These are phyloP conservation scores for Scotopteryx bipunctaria DNA, from an alignment of 2,888 invertebrate species.

Conservation along the genomic window DNA sequence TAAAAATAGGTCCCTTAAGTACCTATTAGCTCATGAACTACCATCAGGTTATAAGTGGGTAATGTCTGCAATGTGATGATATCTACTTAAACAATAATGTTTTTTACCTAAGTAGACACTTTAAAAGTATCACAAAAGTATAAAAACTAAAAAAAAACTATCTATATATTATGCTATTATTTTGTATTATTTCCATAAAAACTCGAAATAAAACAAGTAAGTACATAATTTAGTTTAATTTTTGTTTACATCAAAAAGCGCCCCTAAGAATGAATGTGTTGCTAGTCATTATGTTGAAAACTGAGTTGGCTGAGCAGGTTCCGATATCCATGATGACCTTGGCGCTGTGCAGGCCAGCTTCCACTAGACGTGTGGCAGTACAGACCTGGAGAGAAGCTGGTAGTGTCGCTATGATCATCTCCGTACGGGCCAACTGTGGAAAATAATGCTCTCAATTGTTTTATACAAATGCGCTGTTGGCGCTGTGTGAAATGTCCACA, in stretches of 20 bases:
- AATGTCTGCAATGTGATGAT: too few species aligned
- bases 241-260: neutral
- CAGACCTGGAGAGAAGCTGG: slow-evolving; percentile 68
- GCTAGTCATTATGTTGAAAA: slow-evolving; percentile 51
- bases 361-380: slow-evolving; percentile 59
- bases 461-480: too few species aligned
- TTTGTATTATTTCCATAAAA: too few species aligned
- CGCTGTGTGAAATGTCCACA: too few species aligned
- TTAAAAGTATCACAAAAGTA: too few species aligned
- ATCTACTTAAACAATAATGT: too few species aligned
- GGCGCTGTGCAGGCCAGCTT: slow-evolving; percentile 60
- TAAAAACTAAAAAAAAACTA: too few species aligned
- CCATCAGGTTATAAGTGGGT: too few species aligned
- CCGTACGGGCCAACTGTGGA: slow-evolving; percentile 64
- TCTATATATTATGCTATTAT: too few species aligned
- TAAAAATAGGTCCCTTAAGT: neutral
- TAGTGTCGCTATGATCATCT: slow-evolving; percentile 58
- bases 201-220: neutral
- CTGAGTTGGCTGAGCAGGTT: slow-evolving; percentile 58
- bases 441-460: neutral
- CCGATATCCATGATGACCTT: slow-evolving; percentile 64
- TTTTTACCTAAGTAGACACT: too few species aligned
- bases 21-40: neutral
- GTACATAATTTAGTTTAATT: neutral
- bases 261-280: slow-evolving; percentile 5